Conservation (phyloP, 1,140 invertebrate genomes). For the Drosophila tropicalis region DNA sequence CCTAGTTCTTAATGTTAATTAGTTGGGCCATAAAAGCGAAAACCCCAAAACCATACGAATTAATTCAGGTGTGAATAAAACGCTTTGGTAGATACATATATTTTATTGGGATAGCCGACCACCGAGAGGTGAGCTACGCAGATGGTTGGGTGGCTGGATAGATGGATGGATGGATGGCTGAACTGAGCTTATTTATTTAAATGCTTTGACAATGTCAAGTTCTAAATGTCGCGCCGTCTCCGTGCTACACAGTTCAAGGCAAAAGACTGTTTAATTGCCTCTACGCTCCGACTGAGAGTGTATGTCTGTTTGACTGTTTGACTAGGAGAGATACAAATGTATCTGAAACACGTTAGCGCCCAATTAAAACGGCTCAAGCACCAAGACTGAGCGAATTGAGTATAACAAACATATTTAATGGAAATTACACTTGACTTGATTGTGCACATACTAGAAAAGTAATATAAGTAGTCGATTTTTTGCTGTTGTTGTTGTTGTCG, state of each 20-base stretch:
- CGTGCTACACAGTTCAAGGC: slow-evolving; percentile 67
- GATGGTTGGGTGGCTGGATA: not conserved
- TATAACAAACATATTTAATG: slow-evolving; percentile 73
- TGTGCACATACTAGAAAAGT: slow-evolving; percentile 46
- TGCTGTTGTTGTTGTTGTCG: not conserved
- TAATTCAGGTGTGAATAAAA: slow-evolving; percentile 10
- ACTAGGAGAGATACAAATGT: slow-evolving; percentile 75
- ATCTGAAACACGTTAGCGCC: slow-evolving; percentile 79
- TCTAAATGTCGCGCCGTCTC: slow-evolving; percentile 67
- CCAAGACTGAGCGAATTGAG: slow-evolving; percentile 56
- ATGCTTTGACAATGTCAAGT: slow-evolving; percentile 51
- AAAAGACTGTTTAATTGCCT: slow-evolving; percentile 66
- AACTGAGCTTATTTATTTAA: slow-evolving; percentile 38
- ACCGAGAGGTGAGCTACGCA: not conserved
- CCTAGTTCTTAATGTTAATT: slow-evolving; percentile 17
- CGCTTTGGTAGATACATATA: not conserved
- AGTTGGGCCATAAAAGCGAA: slow-evolving; percentile 7
- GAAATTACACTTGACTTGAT: slow-evolving; percentile 75
- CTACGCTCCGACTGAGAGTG: slow-evolving; percentile 14
- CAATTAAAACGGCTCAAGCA: slow-evolving; percentile 64
- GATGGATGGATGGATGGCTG: not conserved
- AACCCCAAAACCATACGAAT: slow-evolving; percentile 4
- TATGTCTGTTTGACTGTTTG: not conserved
- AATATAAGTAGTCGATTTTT: slow-evolving; percentile 13
- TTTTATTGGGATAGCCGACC: slow-evolving; percentile 2